A percentile compares a stretch with the other conserved stretches of the same genome.
Conservation (phyloP, 2,797 vertebrate genomes). For the Orestias chungarensis region DNA sequence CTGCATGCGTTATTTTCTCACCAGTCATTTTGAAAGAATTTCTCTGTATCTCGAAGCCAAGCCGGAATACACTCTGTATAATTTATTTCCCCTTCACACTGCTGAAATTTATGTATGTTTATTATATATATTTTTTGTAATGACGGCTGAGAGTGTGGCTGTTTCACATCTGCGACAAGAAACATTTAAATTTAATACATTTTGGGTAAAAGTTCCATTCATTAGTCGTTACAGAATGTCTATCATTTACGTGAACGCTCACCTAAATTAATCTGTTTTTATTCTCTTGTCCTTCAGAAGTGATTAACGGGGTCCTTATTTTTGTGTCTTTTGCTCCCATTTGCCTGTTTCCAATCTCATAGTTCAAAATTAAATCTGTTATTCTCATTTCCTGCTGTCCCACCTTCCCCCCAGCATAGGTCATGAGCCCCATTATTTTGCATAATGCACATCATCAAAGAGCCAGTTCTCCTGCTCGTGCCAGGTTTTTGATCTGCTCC, state of each 20-base stretch:
- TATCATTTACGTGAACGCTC: neutral
- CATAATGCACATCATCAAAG: constrained; percentile 64
- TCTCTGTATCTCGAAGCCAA: constrained; percentile 16
- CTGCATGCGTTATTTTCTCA: constrained; percentile 25
- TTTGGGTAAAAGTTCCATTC: constrained; percentile 7
- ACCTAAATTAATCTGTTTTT: constrained; percentile 6
- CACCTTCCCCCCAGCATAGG: constrained; percentile 42
- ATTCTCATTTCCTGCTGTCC: constrained; percentile 14
- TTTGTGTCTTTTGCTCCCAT: constrained; percentile 6
- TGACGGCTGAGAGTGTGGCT: constrained; percentile 23
- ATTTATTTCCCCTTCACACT: constrained; percentile 25
- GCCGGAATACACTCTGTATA: constrained; percentile 22
- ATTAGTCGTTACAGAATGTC: constrained; percentile 10
- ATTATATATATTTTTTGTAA: constrained; percentile 23
- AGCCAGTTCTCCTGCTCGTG: constrained; percentile 27
- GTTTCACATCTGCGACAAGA: constrained; percentile 14
- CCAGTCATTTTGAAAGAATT: constrained; percentile 22
- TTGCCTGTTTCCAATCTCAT: constrained; percentile 2
- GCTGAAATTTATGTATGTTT: constrained; percentile 27
- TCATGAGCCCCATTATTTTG: constrained; percentile 51
- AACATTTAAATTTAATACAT: constrained; percentile 34
- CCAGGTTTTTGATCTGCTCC: constrained; percentile 52
- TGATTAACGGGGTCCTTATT: neutral
- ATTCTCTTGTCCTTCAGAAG: constrained; percentile 3
- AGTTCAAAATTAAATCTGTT: constrained; percentile 22